A percentile compares a stretch with the other conserved stretches of the same genome.
phyloP scores from a whole-genome alignment of 2,113 vertebrate genomes.

The Equus przewalskii region DNA sequence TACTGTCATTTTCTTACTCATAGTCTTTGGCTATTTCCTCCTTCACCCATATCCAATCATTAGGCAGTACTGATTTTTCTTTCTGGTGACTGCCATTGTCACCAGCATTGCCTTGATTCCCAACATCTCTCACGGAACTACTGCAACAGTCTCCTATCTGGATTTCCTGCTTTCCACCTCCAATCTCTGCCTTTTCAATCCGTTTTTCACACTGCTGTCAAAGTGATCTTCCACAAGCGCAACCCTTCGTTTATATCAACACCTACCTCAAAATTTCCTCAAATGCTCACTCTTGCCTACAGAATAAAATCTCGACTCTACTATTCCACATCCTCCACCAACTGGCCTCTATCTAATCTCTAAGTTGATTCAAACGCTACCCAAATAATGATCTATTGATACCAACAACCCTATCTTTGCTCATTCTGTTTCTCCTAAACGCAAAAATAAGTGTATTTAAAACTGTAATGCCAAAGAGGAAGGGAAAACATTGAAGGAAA shows the following conservation, averaged over 20 bases:
- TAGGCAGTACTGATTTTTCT: neutral
- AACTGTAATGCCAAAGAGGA: slow-evolving; percentile 8
- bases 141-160: neutral
- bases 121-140: neutral
- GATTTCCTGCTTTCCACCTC: slow-evolving; percentile 2
- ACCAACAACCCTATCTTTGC: neutral
- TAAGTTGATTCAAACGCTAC: slow-evolving; percentile 16
- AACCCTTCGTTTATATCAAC: neutral
- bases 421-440: slow-evolving; percentile 12
- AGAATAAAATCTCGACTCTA: slow-evolving; percentile 41
- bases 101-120: neutral
- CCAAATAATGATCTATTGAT: neutral
- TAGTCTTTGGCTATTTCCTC: neutral
- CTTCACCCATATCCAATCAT: neutral
- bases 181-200: neutral
- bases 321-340: neutral
- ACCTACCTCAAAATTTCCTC: neutral
- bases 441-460: slow-evolving; percentile 25
- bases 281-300: neutral
- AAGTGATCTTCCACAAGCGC: neutral
- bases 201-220: neutral
- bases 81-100: neutral
- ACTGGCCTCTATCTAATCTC: neutral
- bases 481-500: neutral
- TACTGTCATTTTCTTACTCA: neutral